Percentiles rank a stretch among this genome's conserved stretches.
phyloP scores from a whole-genome alignment of 2,113 vertebrate genomes.

The Dipodomys merriami region DNA sequence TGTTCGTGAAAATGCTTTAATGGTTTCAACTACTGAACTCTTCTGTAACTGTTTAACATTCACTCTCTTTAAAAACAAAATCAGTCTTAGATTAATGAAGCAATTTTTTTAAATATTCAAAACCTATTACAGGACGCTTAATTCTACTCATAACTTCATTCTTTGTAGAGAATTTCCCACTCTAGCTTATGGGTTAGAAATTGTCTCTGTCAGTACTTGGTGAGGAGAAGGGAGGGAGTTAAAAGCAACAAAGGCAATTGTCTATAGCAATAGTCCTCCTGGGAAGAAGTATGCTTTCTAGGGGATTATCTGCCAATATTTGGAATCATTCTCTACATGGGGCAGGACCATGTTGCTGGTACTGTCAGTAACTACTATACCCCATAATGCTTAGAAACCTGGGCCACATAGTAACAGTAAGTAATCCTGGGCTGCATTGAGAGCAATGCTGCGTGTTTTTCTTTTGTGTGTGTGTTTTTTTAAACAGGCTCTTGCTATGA shows the following conservation, averaged over 20 bases:
- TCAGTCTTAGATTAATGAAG: not conserved
- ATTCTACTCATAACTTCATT: slow-evolving; percentile 33
- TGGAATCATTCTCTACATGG: not conserved
- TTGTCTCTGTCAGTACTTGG: not conserved
- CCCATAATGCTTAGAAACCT: not conserved
- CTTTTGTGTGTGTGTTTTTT: not conserved
- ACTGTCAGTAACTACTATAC: not conserved
- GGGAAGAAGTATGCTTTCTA: not conserved
- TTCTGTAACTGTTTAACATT: slow-evolving; percentile 18
- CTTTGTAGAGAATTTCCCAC: not conserved
- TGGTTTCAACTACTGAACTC: not conserved
- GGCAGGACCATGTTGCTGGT: not conserved
- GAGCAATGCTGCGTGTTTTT: not conserved
- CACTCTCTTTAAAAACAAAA: slow-evolving; percentile 16
- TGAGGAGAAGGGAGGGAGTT: not conserved
- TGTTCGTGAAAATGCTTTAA: not conserved
- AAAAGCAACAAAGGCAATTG: not conserved
- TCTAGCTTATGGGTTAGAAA: not conserved
- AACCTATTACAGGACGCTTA: not conserved
- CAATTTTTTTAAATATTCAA: slow-evolving; percentile 19
- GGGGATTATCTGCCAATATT: not conserved
- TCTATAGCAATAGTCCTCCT: not conserved
- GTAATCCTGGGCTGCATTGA: not conserved
- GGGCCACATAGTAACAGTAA: not conserved
- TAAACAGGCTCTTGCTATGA: not conserved